These are phyloP conservation scores for Indicator maculatus DNA, from an alignment of 2,113 vertebrate species.

Conservation along the genomic window DNA sequence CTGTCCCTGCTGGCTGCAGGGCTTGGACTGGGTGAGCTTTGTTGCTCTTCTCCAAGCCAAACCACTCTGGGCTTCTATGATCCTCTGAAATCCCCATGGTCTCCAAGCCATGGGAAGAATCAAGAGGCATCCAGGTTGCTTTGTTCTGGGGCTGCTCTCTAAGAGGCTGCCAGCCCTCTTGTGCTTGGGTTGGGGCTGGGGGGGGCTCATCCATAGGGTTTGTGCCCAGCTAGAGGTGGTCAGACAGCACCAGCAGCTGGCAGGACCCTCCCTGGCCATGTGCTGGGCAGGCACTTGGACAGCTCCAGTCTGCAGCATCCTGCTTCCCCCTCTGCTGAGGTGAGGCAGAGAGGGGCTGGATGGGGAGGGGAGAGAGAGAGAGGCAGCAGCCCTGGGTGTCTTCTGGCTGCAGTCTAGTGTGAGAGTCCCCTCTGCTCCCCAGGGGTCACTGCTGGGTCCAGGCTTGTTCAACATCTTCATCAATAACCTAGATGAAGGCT, in stretches of 20 bases:
- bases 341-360: neutral
- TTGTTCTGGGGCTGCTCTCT: rapidly evolving
- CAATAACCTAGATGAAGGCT: too few relatives aligned
- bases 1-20: neutral
- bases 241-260: too few relatives aligned
- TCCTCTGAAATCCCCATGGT: neutral
- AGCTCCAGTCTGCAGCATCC: neutral
- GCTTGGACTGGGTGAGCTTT: neutral
- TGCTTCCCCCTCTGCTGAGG: rapidly evolving
- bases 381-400: too few relatives aligned
- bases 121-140: neutral
- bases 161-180: neutral
- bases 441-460: too few relatives aligned
- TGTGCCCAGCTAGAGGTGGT: neutral
- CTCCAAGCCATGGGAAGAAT: neutral
- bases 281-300: neutral
- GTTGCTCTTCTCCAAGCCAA: neutral
- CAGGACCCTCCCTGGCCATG: rapidly evolving
- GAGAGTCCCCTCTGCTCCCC: too few relatives aligned
- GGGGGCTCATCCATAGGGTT: rapidly evolving
- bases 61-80: neutral
- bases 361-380: neutral
- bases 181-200: too few relatives aligned
- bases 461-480: too few relatives aligned
- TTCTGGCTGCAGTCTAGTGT: too few relatives aligned